Percentiles rank a stretch among this genome's conserved stretches.
Conservation (phyloP, 92 coral and sea anemone genomes). For the Pocillopora grandis region DNA sequence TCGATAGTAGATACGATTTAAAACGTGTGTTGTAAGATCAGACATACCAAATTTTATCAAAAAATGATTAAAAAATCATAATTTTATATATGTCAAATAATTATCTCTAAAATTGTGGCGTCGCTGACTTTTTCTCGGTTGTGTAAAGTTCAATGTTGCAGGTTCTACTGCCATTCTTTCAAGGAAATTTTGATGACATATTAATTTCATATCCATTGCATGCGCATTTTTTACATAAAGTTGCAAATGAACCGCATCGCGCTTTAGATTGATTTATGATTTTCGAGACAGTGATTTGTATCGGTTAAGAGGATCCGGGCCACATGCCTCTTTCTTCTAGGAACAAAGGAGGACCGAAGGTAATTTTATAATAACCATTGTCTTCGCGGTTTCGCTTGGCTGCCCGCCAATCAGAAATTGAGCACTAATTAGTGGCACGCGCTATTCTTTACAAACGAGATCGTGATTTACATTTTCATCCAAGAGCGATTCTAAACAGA, state of each 20-base stretch:
- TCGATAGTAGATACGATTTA: no score
- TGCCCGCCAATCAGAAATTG: conserved; percentile 51
- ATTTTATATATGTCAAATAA: no score
- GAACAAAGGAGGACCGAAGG: conserved; percentile 17
- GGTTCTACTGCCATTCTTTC: background rate
- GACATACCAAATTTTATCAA: no score
- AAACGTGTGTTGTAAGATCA: no score
- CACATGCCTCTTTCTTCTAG: conserved; percentile 37
- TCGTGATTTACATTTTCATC: conserved; percentile 58
- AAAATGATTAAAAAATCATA: no score
- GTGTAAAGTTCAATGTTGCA: background rate
- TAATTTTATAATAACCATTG: conserved; percentile 52
- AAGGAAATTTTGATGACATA: background rate
- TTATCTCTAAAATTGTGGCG: no score
- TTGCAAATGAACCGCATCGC: background rate
- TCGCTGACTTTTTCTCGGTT: no score
- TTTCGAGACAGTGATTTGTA: conserved; percentile 1
- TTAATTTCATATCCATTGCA: background rate
- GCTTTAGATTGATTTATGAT: background rate
- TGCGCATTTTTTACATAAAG: background rate
- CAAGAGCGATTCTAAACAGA: conserved; percentile 40
- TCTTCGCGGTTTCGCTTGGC: conserved; percentile 43
- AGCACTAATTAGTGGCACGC: conserved; percentile 73
- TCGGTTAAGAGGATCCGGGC: conserved; percentile 13
- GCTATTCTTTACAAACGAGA: conserved; percentile 44